These are phyloP conservation scores for Hepsetus odoe DNA, from an alignment of 2,113 vertebrate species.

Conservation along the genomic window DNA sequence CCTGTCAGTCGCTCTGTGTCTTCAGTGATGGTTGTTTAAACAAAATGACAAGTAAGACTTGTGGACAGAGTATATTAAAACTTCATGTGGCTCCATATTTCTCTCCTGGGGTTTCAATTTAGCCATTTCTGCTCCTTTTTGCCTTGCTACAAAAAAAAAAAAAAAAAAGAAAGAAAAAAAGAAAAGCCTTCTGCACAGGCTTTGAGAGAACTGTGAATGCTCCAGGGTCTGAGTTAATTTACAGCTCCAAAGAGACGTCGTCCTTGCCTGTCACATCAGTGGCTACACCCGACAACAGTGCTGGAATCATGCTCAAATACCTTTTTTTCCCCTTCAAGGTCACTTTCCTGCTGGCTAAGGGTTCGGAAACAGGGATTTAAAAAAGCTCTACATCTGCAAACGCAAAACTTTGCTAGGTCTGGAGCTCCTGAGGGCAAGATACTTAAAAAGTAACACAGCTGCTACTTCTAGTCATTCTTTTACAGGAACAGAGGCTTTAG, in stretches of 20 bases:
- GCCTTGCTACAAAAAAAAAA: background rate
- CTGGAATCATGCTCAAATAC: constrained; percentile 27
- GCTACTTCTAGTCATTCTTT: background rate
- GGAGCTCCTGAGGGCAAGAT: constrained; percentile 13
- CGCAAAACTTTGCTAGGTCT: constrained; percentile 4
- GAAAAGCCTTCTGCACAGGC: background rate
- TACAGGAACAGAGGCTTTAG: background rate
- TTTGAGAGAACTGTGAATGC: constrained; percentile 27
- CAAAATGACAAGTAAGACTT: background rate
- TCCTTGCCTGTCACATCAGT: constrained; percentile 26
- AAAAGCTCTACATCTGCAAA: constrained; percentile 31
- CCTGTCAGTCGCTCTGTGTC: background rate
- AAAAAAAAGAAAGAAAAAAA: background rate
- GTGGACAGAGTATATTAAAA: constrained; percentile 15
- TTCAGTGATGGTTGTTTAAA: background rate
- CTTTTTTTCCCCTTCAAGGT: constrained; percentile 43
- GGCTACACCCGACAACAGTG: background rate
- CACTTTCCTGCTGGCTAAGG: constrained; percentile 22
- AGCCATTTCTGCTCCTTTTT: background rate
- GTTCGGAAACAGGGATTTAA: constrained; percentile 2
- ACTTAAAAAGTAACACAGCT: constrained; percentile 18
- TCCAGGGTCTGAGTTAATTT: constrained; percentile 36
- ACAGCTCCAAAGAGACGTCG: constrained; percentile 17
- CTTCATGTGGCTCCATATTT: constrained; percentile 26
- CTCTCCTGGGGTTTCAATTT: constrained; percentile 18